phyloP scores from a whole-genome alignment of 1,140 invertebrate species.

The Lanistes nyassanus region DNA sequence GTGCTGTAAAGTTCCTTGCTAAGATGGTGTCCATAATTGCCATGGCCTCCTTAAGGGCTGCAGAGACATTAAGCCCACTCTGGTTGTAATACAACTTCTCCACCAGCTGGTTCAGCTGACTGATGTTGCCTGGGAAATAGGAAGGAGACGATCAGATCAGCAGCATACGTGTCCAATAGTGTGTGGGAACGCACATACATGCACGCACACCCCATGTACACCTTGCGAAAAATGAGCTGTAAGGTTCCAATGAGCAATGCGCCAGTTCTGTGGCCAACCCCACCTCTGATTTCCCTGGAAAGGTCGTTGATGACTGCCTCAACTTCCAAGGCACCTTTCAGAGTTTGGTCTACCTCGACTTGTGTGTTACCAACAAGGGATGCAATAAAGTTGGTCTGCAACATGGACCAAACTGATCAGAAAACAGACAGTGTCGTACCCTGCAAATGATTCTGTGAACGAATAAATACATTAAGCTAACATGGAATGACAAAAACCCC shows the following conservation, averaged over 20 bases:
- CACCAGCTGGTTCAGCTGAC: conserved; percentile 35
- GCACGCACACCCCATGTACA: too few relatives aligned
- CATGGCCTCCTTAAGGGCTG: conserved; percentile 40
- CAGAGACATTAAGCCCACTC: conserved; percentile 42
- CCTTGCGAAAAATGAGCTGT: not conserved
- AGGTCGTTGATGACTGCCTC: conserved; percentile 38
- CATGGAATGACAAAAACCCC: too few relatives aligned
- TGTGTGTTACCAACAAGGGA: conserved; percentile 11
- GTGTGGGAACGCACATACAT: too few relatives aligned
- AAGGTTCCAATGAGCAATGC: too few relatives aligned
- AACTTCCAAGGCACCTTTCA: conserved; percentile 39
- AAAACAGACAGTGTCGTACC: too few relatives aligned
- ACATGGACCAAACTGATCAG: not conserved
- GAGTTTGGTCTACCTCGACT: conserved; percentile 28
- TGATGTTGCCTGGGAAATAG: conserved; percentile 36
- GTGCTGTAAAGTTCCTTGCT: conserved; percentile 33
- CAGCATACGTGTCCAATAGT: too few relatives aligned
- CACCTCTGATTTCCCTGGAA: conserved; percentile 44
- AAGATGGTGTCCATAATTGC: conserved; percentile 42
- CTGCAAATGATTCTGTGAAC: too few relatives aligned
- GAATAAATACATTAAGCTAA: too few relatives aligned
- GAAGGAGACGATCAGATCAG: too few relatives aligned
- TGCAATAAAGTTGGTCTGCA: conserved; percentile 22
- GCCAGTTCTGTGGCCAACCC: too few relatives aligned
- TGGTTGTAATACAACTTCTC: conserved; percentile 38